Base-by-base conservation (phyloP, 1,140 invertebrate genomes). In the Drosophila suzukii region DNA sequence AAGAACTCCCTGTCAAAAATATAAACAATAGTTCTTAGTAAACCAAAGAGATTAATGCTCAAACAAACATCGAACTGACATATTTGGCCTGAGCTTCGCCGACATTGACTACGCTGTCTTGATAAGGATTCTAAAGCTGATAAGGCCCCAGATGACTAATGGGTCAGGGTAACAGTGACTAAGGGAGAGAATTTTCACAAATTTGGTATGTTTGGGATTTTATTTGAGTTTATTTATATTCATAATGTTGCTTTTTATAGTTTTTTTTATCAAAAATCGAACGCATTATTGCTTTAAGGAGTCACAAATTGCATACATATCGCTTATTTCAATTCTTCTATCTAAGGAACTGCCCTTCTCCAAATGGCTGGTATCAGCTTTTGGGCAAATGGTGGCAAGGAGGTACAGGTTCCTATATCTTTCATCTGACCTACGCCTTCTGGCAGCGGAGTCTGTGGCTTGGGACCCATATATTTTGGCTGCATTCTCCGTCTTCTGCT, bases 51-150 rank as follows among this genome's bases (percentile, higher is more conserved):
- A 34, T 0, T 13, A 4, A n/a, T 5, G 11, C 60, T 34, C 34
- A 67, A 50, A 67, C 43, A 0, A 13, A 3, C 30, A 51, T 66
- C 27, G 8, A 51, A 43, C 11, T 66, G 60, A 50, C 63, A 32
- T 43, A 13, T 65, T 60, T 15, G 7, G 17, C 15, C 11, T 61
- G 41, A 38, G 61, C 36, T 66, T 10, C 10, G 43, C 12, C 32
- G 61, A 62, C 62, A 63, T 51, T 54, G 62, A 75, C 68, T 24
- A n/a, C 30, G 24, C 17, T 34, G 61, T 68, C 47, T 36, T 67
- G 65, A 71, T 56, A 71, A 71, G 34, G 27, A 56, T 24, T 30
- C 36, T 17, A 13, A 17, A n/a, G 20, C 32, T 24, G 67, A 71
- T 71, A 70, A 47, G 3, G 13, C n/a, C 10, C 10, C 32, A 63